A percentile compares a stretch with the other conserved stretches of the same genome.
Conservation (phyloP, 2,797 vertebrate species). For the Lophius americanus region DNA sequence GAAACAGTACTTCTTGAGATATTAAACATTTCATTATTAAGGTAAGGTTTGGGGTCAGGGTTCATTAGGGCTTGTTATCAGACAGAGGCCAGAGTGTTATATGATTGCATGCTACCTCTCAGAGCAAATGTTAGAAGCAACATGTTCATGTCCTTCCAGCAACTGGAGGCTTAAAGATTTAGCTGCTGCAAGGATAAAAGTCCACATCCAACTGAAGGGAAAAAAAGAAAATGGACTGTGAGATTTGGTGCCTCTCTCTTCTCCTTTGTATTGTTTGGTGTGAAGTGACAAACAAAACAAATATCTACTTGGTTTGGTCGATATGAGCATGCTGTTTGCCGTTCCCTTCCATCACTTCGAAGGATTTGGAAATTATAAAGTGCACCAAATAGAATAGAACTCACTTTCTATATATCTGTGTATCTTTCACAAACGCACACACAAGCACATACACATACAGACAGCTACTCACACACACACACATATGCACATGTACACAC, state of each 20-base stretch:
- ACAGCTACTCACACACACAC: slow-evolving; percentile 5
- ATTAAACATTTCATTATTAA: no score
- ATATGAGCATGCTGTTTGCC: slow-evolving; percentile 49
- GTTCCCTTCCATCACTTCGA: slow-evolving; percentile 26
- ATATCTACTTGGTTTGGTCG: slow-evolving; percentile 44
- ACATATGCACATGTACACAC: slow-evolving; percentile 31
- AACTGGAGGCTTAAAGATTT: slow-evolving; percentile 52
- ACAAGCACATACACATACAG: not conserved
- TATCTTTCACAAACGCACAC: slow-evolving; percentile 27
- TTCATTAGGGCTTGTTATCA: no score
- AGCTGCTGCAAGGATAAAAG: slow-evolving; percentile 66
- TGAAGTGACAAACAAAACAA: slow-evolving; percentile 48
- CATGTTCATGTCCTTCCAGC: slow-evolving; percentile 45
- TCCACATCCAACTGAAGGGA: slow-evolving; percentile 60
- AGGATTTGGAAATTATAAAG: slow-evolving; percentile 30
- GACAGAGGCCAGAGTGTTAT: no score
- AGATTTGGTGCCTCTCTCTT: slow-evolving; percentile 47
- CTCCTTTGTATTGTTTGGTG: slow-evolving; percentile 54
- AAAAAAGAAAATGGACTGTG: slow-evolving; percentile 38
- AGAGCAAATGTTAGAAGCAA: slow-evolving; percentile 63
- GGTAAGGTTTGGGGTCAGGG: no score
- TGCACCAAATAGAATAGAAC: slow-evolving; percentile 13
- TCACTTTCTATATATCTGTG: slow-evolving; percentile 11
- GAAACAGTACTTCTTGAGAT: no score
- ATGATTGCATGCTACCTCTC: not conserved